Evolutionary conservation across 1,140 invertebrate genomes (phyloP), one percentile per base, ranked within the genome.

Genomic region (Akabosia matsudoensis): DNA sequence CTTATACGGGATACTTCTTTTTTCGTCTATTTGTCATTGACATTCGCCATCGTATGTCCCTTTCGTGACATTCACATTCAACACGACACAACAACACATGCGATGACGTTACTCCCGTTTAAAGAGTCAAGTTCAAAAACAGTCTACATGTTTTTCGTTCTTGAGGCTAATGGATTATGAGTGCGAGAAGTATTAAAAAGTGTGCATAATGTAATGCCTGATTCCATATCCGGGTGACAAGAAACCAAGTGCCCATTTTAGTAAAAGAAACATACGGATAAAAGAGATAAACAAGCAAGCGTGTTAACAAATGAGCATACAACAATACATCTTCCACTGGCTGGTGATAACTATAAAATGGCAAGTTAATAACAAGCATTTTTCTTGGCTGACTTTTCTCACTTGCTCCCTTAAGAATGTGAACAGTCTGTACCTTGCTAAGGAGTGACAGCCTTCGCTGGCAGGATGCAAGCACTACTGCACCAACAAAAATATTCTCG

Each of bases 361-460:
- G 37, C n/a, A n/a, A n/a, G n/a, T n/a, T n/a, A n/a, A n/a, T n/a
- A n/a, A n/a, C n/a, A n/a, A n/a, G n/a, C n/a, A n/a, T n/a, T n/a
- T n/a, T n/a, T n/a, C n/a, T n/a, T n/a, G n/a, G n/a, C n/a, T 56
- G 24, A 61, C 61, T 67, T 31, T 67, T 67, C 28, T 67, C 61
- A 16, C 54, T 22, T 56, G 31, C 7, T 45, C 10, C 61, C 61
- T 67, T 67, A 7, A 67, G 54, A 56, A 22, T 45, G 37, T 45
- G 18, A 18, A 45, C 37, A 45, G 37, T 7, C 7, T 45, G 18
- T 45, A 7, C 37, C 18, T 45, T 18, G 37, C 37, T n/a, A n/a
- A 45, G 18, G 37, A 45, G 18, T 45, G 18, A 45, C 37, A 45
- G 37, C 7, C 18, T 45, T 10, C 37, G 18, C 18, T 45, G 7